Evolutionary conservation across 2,888 invertebrate genomes (phyloP).

Genomic region (Lordiphosa fenestrarum): DNA sequence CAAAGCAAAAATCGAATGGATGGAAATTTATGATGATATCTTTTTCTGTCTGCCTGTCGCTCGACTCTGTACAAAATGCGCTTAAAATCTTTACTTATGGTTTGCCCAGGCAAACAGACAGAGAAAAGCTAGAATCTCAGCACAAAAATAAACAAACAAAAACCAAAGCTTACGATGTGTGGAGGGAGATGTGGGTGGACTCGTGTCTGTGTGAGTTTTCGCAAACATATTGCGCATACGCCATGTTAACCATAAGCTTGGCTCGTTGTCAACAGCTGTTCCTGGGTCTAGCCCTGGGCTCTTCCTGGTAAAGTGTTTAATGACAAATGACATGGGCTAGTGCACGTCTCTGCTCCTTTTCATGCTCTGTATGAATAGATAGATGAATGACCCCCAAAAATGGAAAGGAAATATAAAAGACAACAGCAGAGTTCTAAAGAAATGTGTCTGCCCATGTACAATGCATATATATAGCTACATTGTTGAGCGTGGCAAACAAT

Average conservation of each 20-base stretch:
- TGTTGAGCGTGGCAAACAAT: too few relatives aligned
- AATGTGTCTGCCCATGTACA: not conserved
- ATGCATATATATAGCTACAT: too few relatives aligned
- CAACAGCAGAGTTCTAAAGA: conserved; percentile 36
- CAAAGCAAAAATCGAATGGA: conserved; percentile 6
- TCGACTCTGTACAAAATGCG: conserved; percentile 57
- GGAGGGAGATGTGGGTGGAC: conserved; percentile 8
- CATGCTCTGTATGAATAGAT: conserved; percentile 25
- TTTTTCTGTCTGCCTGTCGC: conserved; percentile 26
- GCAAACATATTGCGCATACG: conserved; percentile 74
- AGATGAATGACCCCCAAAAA: conserved; percentile 48
- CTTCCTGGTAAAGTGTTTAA: conserved; percentile 58
- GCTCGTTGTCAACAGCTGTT: conserved; percentile 71
- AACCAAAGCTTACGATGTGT: conserved; percentile 28
- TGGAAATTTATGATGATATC: conserved; percentile 29
- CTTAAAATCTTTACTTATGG: conserved; percentile 71
- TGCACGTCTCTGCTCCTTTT: conserved; percentile 24
- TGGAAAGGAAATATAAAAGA: conserved; percentile 66
- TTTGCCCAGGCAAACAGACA: conserved; percentile 43
- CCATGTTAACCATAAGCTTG: conserved; percentile 73
- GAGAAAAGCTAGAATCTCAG: conserved; percentile 21
- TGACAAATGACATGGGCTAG: conserved; percentile 72
- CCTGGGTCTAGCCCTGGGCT: conserved; percentile 13
- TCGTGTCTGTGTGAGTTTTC: conserved; percentile 33
- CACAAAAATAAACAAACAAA: conserved; percentile 16